Conservation (phyloP, 2,888 invertebrate genomes). For the Homarus gammarus region DNA sequence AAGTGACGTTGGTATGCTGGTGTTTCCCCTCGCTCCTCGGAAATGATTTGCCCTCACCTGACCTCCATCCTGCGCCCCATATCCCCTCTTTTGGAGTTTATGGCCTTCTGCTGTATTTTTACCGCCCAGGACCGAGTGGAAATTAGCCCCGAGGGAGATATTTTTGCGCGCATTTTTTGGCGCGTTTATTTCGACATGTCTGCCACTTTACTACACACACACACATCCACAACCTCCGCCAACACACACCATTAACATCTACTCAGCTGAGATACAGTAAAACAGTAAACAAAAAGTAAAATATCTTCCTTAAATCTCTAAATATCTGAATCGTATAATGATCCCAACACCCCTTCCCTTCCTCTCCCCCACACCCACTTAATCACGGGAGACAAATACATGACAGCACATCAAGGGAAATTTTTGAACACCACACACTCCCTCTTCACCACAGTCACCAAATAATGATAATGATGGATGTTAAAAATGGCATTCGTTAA, state of each 20-base stretch:
- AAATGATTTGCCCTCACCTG: conserved; percentile 69
- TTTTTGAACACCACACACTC: not conserved
- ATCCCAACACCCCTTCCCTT: too few relatives aligned
- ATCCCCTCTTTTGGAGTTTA: conserved; percentile 32
- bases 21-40: conserved; percentile 34
- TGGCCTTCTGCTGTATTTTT: conserved; percentile 49
- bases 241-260: too few relatives aligned
- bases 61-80: conserved; percentile 47
- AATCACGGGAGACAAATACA: conserved; percentile 21
- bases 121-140: conserved; percentile 41
- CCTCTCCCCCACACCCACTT: too few relatives aligned
- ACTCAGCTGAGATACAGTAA: too few relatives aligned
- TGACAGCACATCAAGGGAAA: conserved; percentile 32
- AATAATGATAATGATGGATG: conserved; percentile 26
- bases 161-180: conserved; percentile 17
- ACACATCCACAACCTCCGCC: too few relatives aligned
- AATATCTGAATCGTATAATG: too few relatives aligned
- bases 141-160: conserved; percentile 7
- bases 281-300: too few relatives aligned
- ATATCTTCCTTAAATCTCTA: too few relatives aligned
- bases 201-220: too few relatives aligned
- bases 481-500: conserved; percentile 64
- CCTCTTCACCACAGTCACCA: conserved; percentile 25
- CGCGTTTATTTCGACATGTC: not conserved
- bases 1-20: conserved; percentile 44